Base-by-base conservation (phyloP, 2,797 vertebrate species). In the Perodicticus potto region DNA sequence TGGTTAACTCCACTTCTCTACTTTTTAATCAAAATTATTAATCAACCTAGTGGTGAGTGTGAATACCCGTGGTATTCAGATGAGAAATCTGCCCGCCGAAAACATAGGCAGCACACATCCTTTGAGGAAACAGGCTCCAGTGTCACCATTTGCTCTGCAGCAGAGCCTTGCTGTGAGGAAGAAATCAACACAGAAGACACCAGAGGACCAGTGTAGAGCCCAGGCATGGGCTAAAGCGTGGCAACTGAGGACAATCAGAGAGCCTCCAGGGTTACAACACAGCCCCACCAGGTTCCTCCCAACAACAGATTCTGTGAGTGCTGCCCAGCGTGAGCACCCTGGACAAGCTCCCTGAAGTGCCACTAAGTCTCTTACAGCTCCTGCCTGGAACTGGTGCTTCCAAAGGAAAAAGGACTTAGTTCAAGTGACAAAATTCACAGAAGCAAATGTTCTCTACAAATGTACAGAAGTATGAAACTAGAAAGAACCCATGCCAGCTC, bases 291-390 rank as follows among this genome's bases (percentile, higher is more conserved):
- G 25, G 12, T 53, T 13, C 14, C 49, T 53, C 49, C 49, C 37
- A n/a, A 69, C 29, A 59, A 72, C 59, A 63, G 59, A 14, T 8
- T 23, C 61, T 4, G 40, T 22, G 2, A 53, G 65, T 4, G 27
- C 63, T 0, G 5, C 17, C 77, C 27, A 5, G 3, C 3, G 0
- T 14, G 2, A 1, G 5, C 2, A 7, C 4, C 32, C 63, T 1
- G 8, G 55, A n/a, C 14, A 7, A 32, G 7, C 67, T 73, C 59
- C 61, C 76, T 0, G 5, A 17, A 32, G 4, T 1, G 29, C 23
- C 19, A n/a, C 34, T 4, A 55, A 3, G 1, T 23, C 49, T 69
- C 63, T 23, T 2, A 5, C 27, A 23, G 61, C 65, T 10, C n/a
- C 12, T 2, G 5, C 29, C 32, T 22, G 10, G 34, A 61, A 37